Evolutionary conservation across 2,797 vertebrate species (phyloP).

Genomic region (Acanthopagrus latus): DNA sequence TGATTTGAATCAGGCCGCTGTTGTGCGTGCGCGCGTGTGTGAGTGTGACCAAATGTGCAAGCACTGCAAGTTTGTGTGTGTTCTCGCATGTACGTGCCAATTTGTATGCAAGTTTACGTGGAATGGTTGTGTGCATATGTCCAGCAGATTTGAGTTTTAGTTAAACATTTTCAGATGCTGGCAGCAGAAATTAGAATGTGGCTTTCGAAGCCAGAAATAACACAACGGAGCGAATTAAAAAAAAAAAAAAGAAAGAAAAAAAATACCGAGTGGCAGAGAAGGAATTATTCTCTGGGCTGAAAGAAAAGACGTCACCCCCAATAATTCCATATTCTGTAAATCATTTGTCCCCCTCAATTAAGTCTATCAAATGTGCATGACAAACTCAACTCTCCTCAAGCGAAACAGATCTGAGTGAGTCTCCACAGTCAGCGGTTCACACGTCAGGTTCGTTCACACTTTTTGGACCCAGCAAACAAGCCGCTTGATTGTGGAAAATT

Average conservation of each 20-base stretch:
- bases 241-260: background rate
- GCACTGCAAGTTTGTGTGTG: constrained; percentile 42
- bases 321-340: constrained; percentile 51
- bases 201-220: constrained; percentile 63
- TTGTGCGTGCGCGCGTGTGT: constrained; percentile 38
- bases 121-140: constrained; percentile 52
- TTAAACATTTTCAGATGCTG: constrained; percentile 74
- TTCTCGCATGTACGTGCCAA: constrained; percentile 12
- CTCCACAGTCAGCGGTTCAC: constrained; percentile 3
- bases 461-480: constrained; percentile 14
- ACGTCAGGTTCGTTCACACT: constrained; percentile 11
- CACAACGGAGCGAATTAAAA: constrained; percentile 35
- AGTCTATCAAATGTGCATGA: constrained; percentile 43
- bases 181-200: constrained; percentile 52
- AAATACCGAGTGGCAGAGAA: constrained; percentile 26
- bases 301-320: constrained; percentile 34
- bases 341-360: constrained; percentile 50
- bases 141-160: constrained; percentile 67
- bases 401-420: constrained; percentile 20
- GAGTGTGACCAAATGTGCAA: constrained; percentile 57
- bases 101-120: constrained; percentile 25
- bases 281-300: constrained; percentile 32
- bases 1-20: constrained; percentile 67
- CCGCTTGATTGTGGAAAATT: constrained; percentile 1
- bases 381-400: constrained; percentile 9